These are phyloP conservation scores for Drosophila prosaltans DNA, from an alignment of 1,140 invertebrate species.

Conservation along the genomic window DNA sequence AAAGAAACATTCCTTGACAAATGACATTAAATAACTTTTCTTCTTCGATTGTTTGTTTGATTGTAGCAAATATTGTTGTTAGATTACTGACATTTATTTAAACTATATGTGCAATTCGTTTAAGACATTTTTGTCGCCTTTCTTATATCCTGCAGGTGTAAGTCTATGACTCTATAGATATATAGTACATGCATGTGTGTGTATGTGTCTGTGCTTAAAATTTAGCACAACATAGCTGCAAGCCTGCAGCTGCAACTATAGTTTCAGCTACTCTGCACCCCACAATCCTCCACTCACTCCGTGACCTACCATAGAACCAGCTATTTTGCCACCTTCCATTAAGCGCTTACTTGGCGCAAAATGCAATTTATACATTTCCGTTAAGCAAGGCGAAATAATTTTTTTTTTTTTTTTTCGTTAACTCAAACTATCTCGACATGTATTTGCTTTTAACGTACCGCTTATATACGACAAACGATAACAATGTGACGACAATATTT, in stretches of 20 bases:
- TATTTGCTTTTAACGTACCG: slow-evolving; percentile 66
- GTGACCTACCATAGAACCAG: not conserved
- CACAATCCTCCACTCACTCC: not conserved
- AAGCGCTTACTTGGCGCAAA: slow-evolving; percentile 56
- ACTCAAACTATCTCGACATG: slow-evolving; percentile 42
- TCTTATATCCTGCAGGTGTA: slow-evolving; percentile 41
- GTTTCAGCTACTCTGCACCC: slow-evolving; percentile 35
- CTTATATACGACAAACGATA: slow-evolving; percentile 40
- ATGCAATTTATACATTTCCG: slow-evolving; percentile 81
- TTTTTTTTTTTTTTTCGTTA: slow-evolving; percentile 38
- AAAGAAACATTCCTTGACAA: too few relatives aligned
- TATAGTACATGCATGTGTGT: slow-evolving; percentile 20
- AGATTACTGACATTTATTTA: not conserved
- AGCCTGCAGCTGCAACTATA: slow-evolving; percentile 54
- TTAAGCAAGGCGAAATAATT: slow-evolving; percentile 69
- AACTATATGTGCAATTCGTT: not conserved
- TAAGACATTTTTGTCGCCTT: slow-evolving; percentile 58
- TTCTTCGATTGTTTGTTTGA: not conserved
- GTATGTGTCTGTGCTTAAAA: slow-evolving; percentile 50
- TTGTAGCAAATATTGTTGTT: slow-evolving; percentile 6
- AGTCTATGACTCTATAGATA: slow-evolving; percentile 8
- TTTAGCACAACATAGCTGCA: slow-evolving; percentile 70
- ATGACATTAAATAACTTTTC: not conserved
- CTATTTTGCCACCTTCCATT: slow-evolving; percentile 39
- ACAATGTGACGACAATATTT: slow-evolving; percentile 33